Evolutionary conservation across 2,797 vertebrate genomes (phyloP), one percentile per base, ranked within the genome.

Genomic region (Pachyuromys duprasi): DNA sequence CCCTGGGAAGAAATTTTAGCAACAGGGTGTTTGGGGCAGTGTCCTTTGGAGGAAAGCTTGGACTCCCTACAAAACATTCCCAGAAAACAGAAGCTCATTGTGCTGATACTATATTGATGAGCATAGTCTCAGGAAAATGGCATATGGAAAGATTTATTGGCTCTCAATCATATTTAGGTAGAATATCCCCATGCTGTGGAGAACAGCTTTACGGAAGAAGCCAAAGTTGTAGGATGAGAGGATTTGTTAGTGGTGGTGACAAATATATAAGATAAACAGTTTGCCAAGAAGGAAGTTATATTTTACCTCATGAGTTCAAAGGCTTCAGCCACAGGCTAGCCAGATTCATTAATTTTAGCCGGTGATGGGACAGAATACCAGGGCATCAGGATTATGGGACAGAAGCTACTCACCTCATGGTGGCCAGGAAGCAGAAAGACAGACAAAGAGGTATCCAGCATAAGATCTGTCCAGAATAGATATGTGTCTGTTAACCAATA

Each of bases 101-200:
- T 80, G 14, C 33, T n/a, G 17, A 60, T 69, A 69, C 1, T 69
- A 42, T 74, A 6, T 49, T 39, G 31, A 31, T 1, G 24, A 45
- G 36, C 36, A 13, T 4, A 11, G 14, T n/a, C 67, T 49, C 72
- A 26, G 28, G 39, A 33, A 42, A 55, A n/a, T 0, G 0, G 20
- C 7, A 5, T 1, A 18, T 28, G 13, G 24, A 28, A n/a, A 82
- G n/a, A 33, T 88, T 9, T 55, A 7, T 78, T 42, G 76, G 36
- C 3, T 87, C 49, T 69, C 26, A 70, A 15, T 83, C 11, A 0
- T 18, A 33, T 39, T 82, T 70, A 55, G 60, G 18, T 7, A 79
- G 49, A 28, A 8, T 11, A 60, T 24, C 20, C 17, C 26, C 1
- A 8, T 22, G 6, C 3, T 0, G 22, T 11, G 8, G 0, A 78